These are phyloP conservation scores for Petrocephalus microphthalmus DNA, from an alignment of 2,113 vertebrate genomes.

Conservation along the genomic window DNA sequence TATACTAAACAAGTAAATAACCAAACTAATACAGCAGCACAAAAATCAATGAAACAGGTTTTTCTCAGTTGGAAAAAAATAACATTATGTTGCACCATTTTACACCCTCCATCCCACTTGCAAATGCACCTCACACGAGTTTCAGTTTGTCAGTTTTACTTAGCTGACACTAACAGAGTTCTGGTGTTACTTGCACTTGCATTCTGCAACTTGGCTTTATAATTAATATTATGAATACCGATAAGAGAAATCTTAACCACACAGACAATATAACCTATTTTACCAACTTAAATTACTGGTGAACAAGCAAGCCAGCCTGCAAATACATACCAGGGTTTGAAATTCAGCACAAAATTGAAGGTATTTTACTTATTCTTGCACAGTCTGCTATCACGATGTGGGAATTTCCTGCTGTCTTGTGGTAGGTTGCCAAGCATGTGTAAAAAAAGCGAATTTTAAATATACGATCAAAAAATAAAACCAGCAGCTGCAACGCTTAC, in stretches of 20 bases:
- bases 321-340: neutral
- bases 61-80: neutral
- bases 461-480: neutral
- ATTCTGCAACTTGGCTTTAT: neutral
- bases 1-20: neutral
- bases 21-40: neutral
- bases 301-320: neutral
- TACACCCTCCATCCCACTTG: too few relatives aligned
- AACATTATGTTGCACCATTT: neutral
- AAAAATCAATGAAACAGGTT: neutral
- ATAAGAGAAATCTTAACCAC: neutral
- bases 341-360: neutral
- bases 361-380: neutral
- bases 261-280: neutral
- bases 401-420: neutral
- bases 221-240: neutral
- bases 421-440: neutral
- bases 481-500: too few relatives aligned
- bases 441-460: neutral
- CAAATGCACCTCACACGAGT: too few relatives aligned
- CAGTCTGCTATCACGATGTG: neutral
- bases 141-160: neutral
- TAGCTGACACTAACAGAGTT: neutral
- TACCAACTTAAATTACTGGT: neutral
- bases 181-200: neutral